Conservation (phyloP, 2,797 vertebrate genomes). For the Scolopax rusticola region DNA sequence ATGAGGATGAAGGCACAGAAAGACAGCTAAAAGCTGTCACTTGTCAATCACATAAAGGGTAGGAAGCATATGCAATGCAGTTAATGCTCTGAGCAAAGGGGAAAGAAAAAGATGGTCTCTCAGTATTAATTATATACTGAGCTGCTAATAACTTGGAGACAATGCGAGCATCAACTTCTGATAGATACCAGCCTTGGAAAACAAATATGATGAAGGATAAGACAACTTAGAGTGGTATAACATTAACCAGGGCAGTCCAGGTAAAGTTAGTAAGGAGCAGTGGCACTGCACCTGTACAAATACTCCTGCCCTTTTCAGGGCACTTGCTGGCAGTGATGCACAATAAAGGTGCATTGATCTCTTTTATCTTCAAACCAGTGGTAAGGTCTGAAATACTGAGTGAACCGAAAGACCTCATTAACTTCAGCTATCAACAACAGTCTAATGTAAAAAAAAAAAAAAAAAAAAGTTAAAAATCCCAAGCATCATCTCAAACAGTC, state of each 20-base stretch:
- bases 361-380: slow-evolving; percentile 54
- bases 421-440: slow-evolving; percentile 62
- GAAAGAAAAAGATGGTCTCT: slow-evolving; percentile 23
- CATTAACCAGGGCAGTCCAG: slow-evolving; percentile 29
- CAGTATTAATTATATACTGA: slow-evolving; percentile 53
- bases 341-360: slow-evolving; percentile 68
- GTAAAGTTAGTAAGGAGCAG: slow-evolving; percentile 4
- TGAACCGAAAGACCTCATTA: slow-evolving; percentile 65
- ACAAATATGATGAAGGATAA: slow-evolving; percentile 16
- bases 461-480: slow-evolving; percentile 77
- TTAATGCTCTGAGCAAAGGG: slow-evolving; percentile 27
- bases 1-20: background rate
- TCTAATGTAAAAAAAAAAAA: slow-evolving; percentile 42
- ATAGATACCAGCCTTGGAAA: slow-evolving; percentile 3
- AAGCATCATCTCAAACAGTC: slow-evolving; percentile 69
- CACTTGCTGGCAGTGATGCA: slow-evolving; percentile 46
- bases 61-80: slow-evolving; percentile 49
- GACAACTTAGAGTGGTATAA: slow-evolving; percentile 22
- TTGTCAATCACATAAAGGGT: slow-evolving; percentile 60
- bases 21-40: slow-evolving; percentile 59
- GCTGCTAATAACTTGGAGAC: slow-evolving; percentile 35
- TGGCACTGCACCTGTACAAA: slow-evolving; percentile 62
- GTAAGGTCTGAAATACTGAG: slow-evolving; percentile 61
- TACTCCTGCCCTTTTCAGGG: slow-evolving; percentile 37
- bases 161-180: background rate